Base-by-base conservation (phyloP, 2,113 vertebrate species). In the Chitala chitala region DNA sequence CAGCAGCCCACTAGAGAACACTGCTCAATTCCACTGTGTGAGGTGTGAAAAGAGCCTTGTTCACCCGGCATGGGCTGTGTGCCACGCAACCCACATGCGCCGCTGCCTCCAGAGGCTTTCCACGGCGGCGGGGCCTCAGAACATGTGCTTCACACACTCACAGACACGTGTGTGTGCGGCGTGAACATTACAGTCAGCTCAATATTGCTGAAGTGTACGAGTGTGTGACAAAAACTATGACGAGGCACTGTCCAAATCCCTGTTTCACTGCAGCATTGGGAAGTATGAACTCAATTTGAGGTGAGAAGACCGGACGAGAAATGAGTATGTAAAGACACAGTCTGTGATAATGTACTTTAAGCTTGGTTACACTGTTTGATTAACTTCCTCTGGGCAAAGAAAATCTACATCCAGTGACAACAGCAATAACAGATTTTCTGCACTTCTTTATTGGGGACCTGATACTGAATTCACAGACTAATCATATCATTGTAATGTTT, bases 241-340 rank as follows among this genome's bases (percentile, higher is more conserved):
- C n/a, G n/a, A n/a, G n/a, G n/a, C n/a, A n/a, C n/a, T n/a, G n/a
- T n/a, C n/a, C n/a, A n/a, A n/a, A n/a, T n/a, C n/a, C n/a, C n/a
- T n/a, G n/a, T n/a, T n/a, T n/a, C n/a, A n/a, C n/a, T 20, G 20
- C 20, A 98, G 76, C 98, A 98, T 82, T 97, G 95, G 76, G 97
- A 99, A 72, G 95, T 89, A 12, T 96, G 93, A 48, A 99, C 96
- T 98, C 95, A 13, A 98, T 98, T 59, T 96, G 92, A 13, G 93
- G 92, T 82, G 98, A 98, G 87, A 98, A 98, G 82, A 96, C 98
- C 83, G 12, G 80, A 75, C 73, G 73, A 75, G 31, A 70, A 71
- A 8, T 44, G 15, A 66, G 55, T 15, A 69, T 69, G 72, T 73
- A 77, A 42, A 71, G 74, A 61, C 71, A 80, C 17, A 51, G 44